These are phyloP conservation scores for Elysia crispata DNA, from an alignment of 2,888 invertebrate species.

Conservation along the genomic window DNA sequence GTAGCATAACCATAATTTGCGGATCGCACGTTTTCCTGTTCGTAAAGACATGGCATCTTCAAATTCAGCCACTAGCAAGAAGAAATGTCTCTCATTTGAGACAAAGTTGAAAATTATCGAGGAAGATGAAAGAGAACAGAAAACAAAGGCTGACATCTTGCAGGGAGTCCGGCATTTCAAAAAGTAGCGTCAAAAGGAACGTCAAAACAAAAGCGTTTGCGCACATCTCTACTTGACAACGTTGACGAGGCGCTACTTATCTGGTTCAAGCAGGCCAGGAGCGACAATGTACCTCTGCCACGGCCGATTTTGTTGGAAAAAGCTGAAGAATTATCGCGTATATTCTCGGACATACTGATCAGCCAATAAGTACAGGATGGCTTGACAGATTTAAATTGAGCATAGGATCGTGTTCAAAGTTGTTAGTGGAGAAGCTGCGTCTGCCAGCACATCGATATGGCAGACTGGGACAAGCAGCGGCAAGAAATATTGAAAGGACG, in stretches of 20 bases:
- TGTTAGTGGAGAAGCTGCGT: neutral
- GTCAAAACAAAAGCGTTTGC: neutral
- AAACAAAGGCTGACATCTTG: constrained; percentile 24
- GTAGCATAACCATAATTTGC: too few relatives aligned
- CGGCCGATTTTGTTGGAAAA: neutral
- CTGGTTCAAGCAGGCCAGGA: constrained; percentile 12
- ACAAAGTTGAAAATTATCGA: too few relatives aligned
- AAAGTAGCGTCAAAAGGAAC: neutral
- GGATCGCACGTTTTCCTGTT: too few relatives aligned
- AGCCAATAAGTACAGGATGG: constrained; percentile 38
- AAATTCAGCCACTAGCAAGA: too few relatives aligned
- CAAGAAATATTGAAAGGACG: neutral
- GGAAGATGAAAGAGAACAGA: constrained; percentile 3
- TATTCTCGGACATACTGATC: constrained; percentile 13
- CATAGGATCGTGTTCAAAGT: neutral
- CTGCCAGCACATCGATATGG: neutral
- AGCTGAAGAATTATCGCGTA: neutral
- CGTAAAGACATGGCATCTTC: too few relatives aligned
- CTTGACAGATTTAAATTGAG: neutral
- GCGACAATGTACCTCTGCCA: neutral
- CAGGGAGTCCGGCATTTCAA: neutral
- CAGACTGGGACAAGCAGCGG: neutral
- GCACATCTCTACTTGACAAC: neutral
- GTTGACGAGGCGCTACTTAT: constrained; percentile 3
- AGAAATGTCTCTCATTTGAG: too few relatives aligned